Conservation (phyloP, 2,113 vertebrate genomes). For the Megaleporinus macrocephalus region DNA sequence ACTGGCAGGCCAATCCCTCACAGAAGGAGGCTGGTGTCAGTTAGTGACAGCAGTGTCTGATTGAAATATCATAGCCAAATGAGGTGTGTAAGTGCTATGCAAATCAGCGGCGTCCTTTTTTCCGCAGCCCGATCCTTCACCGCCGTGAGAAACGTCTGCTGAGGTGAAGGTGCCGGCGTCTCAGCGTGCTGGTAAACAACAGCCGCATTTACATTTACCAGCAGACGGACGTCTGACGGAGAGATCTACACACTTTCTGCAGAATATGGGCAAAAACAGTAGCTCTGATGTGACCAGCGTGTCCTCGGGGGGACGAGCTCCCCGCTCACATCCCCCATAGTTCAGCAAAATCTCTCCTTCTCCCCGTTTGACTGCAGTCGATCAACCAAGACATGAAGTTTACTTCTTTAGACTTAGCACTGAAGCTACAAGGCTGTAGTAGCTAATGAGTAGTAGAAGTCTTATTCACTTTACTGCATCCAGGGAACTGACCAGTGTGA, state of each 20-base stretch:
- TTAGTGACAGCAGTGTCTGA: conserved; percentile 47
- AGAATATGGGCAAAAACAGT: neutral
- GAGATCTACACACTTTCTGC: neutral
- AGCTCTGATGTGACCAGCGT: too few relatives aligned
- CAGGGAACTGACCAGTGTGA: too few relatives aligned
- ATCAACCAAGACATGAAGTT: too few relatives aligned
- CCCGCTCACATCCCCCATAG: neutral
- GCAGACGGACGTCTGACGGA: neutral
- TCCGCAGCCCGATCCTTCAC: neutral
- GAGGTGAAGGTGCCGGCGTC: neutral
- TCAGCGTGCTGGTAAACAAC: neutral
- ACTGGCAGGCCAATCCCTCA: conserved; percentile 52
- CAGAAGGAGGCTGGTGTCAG: conserved; percentile 50
- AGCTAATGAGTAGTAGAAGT: too few relatives aligned
- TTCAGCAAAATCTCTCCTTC: neutral
- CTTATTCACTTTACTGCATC: too few relatives aligned
- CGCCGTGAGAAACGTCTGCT: neutral
- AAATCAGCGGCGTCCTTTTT: conserved; percentile 42
- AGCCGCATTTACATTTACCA: neutral
- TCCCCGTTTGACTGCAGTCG: too few relatives aligned
- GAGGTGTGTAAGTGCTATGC: conserved; percentile 60
- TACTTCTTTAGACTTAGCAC: too few relatives aligned
- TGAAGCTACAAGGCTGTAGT: too few relatives aligned
- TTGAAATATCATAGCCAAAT: conserved; percentile 53
- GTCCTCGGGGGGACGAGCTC: too few relatives aligned